phyloP scores from a whole-genome alignment of 2,888 invertebrate species.

The Erebia epiphron region DNA sequence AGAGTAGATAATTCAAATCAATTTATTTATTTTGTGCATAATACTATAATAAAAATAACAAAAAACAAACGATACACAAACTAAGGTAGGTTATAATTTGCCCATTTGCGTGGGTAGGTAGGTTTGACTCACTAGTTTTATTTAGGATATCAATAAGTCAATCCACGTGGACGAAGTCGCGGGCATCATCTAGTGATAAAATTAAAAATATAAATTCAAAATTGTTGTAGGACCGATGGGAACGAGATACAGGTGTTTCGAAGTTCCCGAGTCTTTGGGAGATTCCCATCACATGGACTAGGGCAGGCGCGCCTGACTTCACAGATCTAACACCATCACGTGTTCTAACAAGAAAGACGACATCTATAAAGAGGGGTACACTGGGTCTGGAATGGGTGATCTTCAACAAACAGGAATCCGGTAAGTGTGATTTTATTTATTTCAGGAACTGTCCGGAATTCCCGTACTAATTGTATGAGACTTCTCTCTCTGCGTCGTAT shows the following conservation, averaged over 20 bases:
- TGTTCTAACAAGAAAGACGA: conserved; percentile 51
- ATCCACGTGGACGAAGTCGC: no score
- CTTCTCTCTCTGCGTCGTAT: no score
- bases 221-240: conserved; percentile 61
- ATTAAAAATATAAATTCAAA: not conserved
- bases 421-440: conserved; percentile 53
- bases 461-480: not conserved
- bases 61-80: no score
- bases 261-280: conserved; percentile 55
- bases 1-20: no score
- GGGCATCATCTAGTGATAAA: no score
- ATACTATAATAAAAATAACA: no score
- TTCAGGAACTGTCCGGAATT: no score
- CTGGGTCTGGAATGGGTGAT: conserved; percentile 81
- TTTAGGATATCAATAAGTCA: no score
- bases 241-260: conserved; percentile 56
- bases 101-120: no score
- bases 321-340: conserved; percentile 64
- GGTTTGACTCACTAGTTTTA: no score
- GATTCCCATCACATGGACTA: conserved; percentile 75
- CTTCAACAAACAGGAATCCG: conserved; percentile 84
- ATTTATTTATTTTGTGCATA: no score
- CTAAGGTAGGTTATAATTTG: no score
- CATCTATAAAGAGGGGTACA: conserved; percentile 55
- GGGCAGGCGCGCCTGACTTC: conserved; percentile 65